Percentiles rank a stretch among this genome's conserved stretches.
Evolutionary conservation across 2,113 vertebrate genomes (phyloP).

Genomic region (Spheniscus mendiculus): DNA sequence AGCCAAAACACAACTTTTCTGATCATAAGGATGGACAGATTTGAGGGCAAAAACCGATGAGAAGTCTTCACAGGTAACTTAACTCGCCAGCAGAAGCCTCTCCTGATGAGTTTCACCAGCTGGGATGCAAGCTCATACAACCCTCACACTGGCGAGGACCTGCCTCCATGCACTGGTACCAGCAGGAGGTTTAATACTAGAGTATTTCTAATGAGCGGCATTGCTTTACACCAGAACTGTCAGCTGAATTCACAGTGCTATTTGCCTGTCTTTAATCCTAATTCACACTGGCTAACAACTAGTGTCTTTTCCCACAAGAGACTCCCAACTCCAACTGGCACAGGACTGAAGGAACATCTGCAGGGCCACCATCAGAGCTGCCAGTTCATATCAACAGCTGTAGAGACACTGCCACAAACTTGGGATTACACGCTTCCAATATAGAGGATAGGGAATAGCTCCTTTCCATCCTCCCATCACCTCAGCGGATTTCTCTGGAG

Average conservation of each 20-base stretch:
- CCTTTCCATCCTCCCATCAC: background rate
- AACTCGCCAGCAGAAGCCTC: background rate
- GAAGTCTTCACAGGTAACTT: background rate
- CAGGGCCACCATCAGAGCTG: background rate
- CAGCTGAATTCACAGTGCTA: conserved; percentile 31
- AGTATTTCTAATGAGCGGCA: background rate
- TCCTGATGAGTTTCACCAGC: background rate
- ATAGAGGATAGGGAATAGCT: background rate
- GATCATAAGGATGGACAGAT: background rate
- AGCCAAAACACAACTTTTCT: conserved; percentile 50
- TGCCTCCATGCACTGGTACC: background rate
- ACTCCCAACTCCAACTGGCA: background rate
- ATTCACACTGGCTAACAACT: background rate
- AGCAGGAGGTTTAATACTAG: background rate
- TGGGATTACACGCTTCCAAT: background rate
- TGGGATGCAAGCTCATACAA: too few relatives aligned
- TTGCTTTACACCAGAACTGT: background rate
- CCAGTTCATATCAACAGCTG: background rate
- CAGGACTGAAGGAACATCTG: background rate
- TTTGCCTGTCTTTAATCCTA: background rate
- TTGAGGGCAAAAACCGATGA: background rate
- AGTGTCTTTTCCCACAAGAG: background rate
- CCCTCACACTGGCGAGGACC: background rate
- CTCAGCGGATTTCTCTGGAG: background rate
- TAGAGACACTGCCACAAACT: background rate